A percentile compares a stretch with the other conserved stretches of the same genome.
Conservation (phyloP, 2,113 vertebrate genomes). For the Pollimyrus isidori region DNA sequence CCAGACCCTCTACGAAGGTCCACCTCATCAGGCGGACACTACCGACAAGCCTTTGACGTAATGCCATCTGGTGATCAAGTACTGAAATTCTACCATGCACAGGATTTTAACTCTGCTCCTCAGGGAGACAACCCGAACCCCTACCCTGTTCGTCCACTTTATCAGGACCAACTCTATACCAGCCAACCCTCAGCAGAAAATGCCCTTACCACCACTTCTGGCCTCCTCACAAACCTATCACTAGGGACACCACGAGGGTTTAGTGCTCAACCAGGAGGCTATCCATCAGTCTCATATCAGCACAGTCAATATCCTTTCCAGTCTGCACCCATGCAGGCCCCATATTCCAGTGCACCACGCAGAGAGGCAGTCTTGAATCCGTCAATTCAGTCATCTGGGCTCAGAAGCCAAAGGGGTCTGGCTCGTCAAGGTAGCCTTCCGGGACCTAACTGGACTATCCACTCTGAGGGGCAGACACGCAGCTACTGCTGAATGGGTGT, state of each 20-base stretch:
- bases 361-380: conserved; percentile 47
- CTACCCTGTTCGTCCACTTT: conserved; percentile 32
- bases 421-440: conserved; percentile 49
- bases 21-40: conserved; percentile 37
- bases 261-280: background rate
- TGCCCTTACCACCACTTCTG: conserved; percentile 27
- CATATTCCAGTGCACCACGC: conserved; percentile 56
- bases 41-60: conserved; percentile 48
- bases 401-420: conserved; percentile 39
- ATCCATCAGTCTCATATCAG: conserved; percentile 21
- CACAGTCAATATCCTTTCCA: conserved; percentile 35
- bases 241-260: conserved; percentile 33
- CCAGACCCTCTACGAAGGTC: conserved; percentile 37
- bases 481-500: conserved; percentile 62
- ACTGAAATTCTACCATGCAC: conserved; percentile 44
- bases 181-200: conserved; percentile 19
- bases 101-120: conserved; percentile 30
- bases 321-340: conserved; percentile 36
- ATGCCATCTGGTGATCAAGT: conserved; percentile 48
- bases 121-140: conserved; percentile 34
- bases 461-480: conserved; percentile 63
- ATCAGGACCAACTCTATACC: conserved; percentile 32
- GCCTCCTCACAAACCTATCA: conserved; percentile 33
- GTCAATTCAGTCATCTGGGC: conserved; percentile 37
- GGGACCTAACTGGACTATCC: conserved; percentile 65